Evolutionary conservation across 2,888 invertebrate genomes (phyloP), one percentile per base, ranked within the genome.

Genomic region (Hirtodrosophila duncani): DNA sequence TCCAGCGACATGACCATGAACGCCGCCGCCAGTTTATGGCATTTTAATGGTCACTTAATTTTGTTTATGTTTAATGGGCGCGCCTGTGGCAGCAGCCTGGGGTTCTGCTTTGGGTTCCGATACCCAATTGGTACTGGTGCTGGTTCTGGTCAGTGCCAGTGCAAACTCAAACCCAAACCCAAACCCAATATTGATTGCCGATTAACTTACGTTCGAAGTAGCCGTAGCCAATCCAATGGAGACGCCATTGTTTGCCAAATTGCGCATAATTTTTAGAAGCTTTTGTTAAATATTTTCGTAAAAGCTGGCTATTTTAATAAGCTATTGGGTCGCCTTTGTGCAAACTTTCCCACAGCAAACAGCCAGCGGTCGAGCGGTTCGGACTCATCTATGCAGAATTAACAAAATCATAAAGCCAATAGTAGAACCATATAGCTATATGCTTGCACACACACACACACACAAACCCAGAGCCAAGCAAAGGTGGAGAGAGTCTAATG

Each of bases 11-110:
- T 72, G 72, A 33, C 77, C 71, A 77, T 79, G 71, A 61, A 80
- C 71, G 52, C 45, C 84, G 81, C 79, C 81, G 84, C 83, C 84
- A 78, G 79, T 85, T 86, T 86, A 86, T 85, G 85, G 86, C 86
- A 84, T 85, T 86, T 86, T 86, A 86, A 86, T 86, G 86, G 85
- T 83, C 86, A 85, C 84, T 86, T 86, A 85, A 86, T 86, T 86
- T 86, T 85, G 86, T 86, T 86, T 86, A 86, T 86, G 84, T 81
- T 77, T 83, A 83, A 85, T 83, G 82, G 79, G 78, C 79, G 82
- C 82, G 81, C 71, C 71, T 62, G 45, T 72, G 71, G 77, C 80
- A 80, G 80, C 51, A 63, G 77, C 43, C 50, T 43, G 53, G 20
- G 44, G 49, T 24, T 45, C 21, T 43, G 20, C 30, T 31, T 36